phyloP scores from a whole-genome alignment of 2,797 vertebrate genomes.

The Rhabdomys pumilio region DNA sequence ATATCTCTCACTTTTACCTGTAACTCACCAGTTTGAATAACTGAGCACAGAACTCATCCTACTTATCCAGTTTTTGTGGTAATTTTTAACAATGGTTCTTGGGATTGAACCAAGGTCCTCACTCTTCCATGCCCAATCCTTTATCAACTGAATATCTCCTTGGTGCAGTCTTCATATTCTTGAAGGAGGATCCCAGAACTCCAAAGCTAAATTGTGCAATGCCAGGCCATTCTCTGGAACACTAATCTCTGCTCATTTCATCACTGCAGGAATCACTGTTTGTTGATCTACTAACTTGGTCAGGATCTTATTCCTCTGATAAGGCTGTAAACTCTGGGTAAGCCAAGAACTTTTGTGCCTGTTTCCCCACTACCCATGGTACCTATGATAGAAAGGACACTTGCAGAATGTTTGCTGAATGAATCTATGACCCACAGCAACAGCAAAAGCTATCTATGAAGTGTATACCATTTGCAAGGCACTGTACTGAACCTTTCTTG shows the following conservation, averaged over 20 bases:
- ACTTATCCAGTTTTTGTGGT: not conserved
- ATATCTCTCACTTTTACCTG: not conserved
- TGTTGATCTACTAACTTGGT: not conserved
- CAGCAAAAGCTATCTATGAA: not conserved
- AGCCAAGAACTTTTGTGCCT: not conserved
- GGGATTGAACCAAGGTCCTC: not conserved
- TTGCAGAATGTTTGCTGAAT: not conserved
- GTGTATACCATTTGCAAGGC: not conserved
- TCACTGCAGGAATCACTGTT: not conserved
- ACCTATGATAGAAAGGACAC: not conserved
- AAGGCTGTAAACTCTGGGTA: not conserved
- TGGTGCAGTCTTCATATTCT: not conserved
- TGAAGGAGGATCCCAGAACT: not conserved
- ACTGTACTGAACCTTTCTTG: not conserved
- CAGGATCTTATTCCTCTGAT: not conserved
- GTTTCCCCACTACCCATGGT: not conserved
- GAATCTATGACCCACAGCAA: not conserved
- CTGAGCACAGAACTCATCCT: not conserved
- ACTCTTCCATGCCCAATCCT: not conserved
- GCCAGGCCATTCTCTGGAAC: not conserved
- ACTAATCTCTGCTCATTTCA: not conserved
- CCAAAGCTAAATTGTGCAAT: not conserved
- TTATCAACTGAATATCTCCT: not conserved
- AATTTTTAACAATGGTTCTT: not conserved
- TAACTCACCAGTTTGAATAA: not conserved